Percentiles rank a stretch among this genome's conserved stretches.
phyloP scores from a whole-genome alignment of 2,888 invertebrate genomes.

The Pinctada fucata region DNA sequence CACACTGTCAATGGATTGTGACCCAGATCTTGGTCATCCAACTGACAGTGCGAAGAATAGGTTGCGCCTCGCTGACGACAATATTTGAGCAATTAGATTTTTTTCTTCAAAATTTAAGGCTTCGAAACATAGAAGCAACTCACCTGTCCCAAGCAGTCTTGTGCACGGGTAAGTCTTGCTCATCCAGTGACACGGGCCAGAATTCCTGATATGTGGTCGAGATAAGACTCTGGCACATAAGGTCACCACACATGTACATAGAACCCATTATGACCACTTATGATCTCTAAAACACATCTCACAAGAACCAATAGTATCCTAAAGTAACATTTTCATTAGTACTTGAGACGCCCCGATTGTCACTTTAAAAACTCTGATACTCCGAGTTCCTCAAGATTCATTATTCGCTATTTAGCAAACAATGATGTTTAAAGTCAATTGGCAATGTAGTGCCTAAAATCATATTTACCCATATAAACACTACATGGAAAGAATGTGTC shows the following conservation, averaged over 20 bases:
- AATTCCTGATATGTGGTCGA: slow-evolving; percentile 49
- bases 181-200: slow-evolving; percentile 45
- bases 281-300: neutral
- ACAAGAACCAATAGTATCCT: neutral
- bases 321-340: neutral
- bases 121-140: neutral
- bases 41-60: no score
- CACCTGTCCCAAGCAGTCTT: neutral
- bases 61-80: no score
- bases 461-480: neutral
- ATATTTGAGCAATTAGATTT: no score
- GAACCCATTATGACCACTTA: slow-evolving; percentile 43
- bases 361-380: neutral
- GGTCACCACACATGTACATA: slow-evolving; percentile 51
- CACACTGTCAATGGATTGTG: no score
- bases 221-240: slow-evolving; percentile 38
- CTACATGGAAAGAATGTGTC: no score
- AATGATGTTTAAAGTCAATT: neutral
- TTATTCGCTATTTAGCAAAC: neutral
- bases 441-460: neutral
- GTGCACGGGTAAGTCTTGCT: neutral
- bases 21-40: no score
- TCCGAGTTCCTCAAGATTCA: neutral
- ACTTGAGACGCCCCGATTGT: neutral
- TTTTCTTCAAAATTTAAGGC: neutral